Evolutionary conservation across 1,140 invertebrate genomes (phyloP).

Genomic region (Drosophila bifasciata): DNA sequence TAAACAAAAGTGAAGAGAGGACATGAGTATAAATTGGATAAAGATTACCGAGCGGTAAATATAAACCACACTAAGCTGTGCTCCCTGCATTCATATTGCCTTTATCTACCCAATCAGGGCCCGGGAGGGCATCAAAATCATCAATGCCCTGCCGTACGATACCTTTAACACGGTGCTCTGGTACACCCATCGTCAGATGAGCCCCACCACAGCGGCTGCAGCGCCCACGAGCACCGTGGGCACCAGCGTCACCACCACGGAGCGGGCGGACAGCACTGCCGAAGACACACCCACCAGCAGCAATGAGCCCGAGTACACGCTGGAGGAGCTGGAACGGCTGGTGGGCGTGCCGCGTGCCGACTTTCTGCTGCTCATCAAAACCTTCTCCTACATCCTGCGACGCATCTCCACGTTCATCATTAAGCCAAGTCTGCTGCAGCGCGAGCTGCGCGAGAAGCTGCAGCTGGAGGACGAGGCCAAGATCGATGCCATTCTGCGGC

Average conservation of each 20-base stretch:
- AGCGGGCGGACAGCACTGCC: conserved; percentile 45
- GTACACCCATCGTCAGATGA: conserved; percentile 83
- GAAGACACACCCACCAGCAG: conserved; percentile 47
- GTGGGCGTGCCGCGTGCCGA: conserved; percentile 76
- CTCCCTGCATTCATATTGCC: neutral
- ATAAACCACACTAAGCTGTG: neutral
- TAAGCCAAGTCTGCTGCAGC: conserved; percentile 76
- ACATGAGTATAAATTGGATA: conserved; percentile 83
- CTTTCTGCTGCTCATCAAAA: conserved; percentile 81
- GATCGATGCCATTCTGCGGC: conserved; percentile 79
- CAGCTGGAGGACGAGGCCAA: conserved; percentile 81
- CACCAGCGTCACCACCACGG: conserved; percentile 66
- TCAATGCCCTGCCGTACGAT: conserved; percentile 79
- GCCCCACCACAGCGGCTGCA: conserved; percentile 36
- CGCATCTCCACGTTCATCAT: conserved; percentile 83
- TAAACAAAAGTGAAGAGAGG: neutral
- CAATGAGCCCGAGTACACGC: conserved; percentile 69
- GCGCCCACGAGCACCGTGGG: conserved; percentile 42
- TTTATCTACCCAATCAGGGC: conserved; percentile 49
- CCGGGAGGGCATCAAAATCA: conserved; percentile 83
- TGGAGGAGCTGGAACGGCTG: conserved; percentile 77
- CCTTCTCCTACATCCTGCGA: conserved; percentile 81
- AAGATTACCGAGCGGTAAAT: conserved; percentile 81
- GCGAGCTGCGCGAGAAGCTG: conserved; percentile 77
- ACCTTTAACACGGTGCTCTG: conserved; percentile 78